Conservation (phyloP, 2,888 invertebrate species). For the Calameuta pallipes region DNA sequence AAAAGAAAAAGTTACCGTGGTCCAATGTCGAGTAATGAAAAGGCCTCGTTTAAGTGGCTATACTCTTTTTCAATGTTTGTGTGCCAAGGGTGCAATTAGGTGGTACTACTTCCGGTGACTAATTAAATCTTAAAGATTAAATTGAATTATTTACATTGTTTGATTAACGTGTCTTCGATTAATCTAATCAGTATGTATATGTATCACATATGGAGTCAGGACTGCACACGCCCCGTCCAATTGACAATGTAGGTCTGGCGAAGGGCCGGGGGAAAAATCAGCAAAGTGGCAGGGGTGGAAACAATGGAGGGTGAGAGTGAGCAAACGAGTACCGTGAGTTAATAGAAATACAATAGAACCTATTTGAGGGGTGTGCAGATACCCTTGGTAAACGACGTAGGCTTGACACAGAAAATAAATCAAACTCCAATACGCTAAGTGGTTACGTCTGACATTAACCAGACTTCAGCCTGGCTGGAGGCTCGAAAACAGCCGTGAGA, state of each 20-base stretch:
- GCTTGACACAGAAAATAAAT: conserved; percentile 63
- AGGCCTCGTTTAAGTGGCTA: background rate
- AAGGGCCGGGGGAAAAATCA: background rate
- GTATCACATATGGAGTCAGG: background rate
- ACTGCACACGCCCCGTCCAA: background rate
- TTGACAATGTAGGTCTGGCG: background rate
- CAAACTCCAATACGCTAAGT: conserved; percentile 67
- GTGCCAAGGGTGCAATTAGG: background rate
- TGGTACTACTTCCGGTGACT: background rate
- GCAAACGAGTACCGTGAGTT: conserved; percentile 36
- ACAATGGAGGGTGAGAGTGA: background rate
- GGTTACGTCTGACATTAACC: conserved; percentile 64
- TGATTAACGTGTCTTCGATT: background rate
- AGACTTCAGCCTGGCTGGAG: conserved; percentile 46
- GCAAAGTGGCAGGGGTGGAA: background rate
- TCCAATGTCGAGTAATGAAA: background rate
- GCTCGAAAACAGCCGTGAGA: conserved; percentile 36
- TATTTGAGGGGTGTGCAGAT: conserved; percentile 45
- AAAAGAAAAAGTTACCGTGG: background rate
- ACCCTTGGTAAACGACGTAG: conserved; percentile 52
- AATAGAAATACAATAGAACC: conserved; percentile 63
- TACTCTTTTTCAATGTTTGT: background rate
- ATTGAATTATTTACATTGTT: background rate
- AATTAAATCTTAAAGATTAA: background rate
- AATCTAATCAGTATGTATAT: background rate